Conservation (phyloP, 2,888 invertebrate species). For the Agrotis exclamationis region DNA sequence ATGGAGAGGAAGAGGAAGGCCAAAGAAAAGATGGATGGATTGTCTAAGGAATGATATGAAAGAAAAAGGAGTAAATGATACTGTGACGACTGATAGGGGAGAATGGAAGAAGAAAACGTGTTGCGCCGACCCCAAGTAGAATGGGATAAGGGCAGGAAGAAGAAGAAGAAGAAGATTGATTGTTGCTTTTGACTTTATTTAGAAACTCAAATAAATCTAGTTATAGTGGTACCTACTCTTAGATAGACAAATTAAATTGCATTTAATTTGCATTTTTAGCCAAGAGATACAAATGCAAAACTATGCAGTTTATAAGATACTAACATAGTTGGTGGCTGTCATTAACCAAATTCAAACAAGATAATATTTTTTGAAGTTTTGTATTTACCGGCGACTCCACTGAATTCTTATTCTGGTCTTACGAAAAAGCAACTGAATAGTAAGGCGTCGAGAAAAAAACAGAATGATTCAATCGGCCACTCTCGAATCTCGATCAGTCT, state of each 20-base stretch:
- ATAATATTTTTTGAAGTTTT: too few species aligned
- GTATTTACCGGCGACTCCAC: constrained; percentile 64
- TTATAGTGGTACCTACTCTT: background rate
- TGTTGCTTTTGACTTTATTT: background rate
- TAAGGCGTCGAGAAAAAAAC: constrained; percentile 80
- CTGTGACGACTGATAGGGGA: too few species aligned
- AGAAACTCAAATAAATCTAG: background rate
- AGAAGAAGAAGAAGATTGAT: too few species aligned
- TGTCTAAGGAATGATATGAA: too few species aligned
- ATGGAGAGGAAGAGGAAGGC: too few species aligned
- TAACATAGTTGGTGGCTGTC: too few species aligned
- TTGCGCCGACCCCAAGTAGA: too few species aligned
- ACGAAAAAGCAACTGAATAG: constrained; percentile 75
- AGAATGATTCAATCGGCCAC: constrained; percentile 85
- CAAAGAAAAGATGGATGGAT: too few species aligned
- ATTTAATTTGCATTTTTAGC: background rate
- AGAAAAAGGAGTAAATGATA: too few species aligned
- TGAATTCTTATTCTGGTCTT: constrained; percentile 56
- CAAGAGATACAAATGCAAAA: background rate
- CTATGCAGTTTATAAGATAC: too few species aligned
- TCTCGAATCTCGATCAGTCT: constrained; percentile 81
- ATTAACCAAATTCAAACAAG: background rate
- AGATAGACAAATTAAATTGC: background rate
- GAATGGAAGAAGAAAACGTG: too few species aligned
- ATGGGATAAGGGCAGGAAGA: too few species aligned